A percentile compares a stretch with the other conserved stretches of the same genome.
These are phyloP conservation scores for Euphydryas editha DNA, from an alignment of 2,888 invertebrate genomes.

Conservation along the genomic window DNA sequence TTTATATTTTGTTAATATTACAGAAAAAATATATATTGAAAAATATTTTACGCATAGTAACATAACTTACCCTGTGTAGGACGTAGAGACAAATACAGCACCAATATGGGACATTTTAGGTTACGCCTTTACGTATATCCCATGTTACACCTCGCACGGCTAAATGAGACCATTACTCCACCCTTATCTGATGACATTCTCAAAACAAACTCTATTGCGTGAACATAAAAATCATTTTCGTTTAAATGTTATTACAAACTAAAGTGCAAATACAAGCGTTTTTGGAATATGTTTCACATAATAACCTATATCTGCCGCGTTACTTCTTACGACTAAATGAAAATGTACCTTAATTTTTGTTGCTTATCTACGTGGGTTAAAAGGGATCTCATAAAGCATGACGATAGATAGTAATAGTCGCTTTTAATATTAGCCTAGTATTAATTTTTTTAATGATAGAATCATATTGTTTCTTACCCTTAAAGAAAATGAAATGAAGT, in stretches of 20 bases:
- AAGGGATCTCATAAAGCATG: constrained; percentile 13
- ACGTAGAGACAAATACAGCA: constrained; percentile 49
- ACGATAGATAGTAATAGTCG: background rate
- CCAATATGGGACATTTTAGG: constrained; percentile 69
- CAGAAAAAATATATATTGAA: constrained; percentile 28
- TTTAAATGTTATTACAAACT: constrained; percentile 45
- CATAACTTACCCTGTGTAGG: constrained; percentile 18
- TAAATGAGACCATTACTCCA: constrained; percentile 75
- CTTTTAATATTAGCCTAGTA: background rate
- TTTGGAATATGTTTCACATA: constrained; percentile 56
- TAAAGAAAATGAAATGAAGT: no score
- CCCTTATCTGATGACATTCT: constrained; percentile 51
- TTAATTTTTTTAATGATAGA: no score
- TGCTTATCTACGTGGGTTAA: constrained; percentile 24
- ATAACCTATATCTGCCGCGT: constrained; percentile 39
- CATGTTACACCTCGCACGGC: constrained; percentile 69
- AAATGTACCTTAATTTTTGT: constrained; percentile 36
- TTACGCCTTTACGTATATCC: constrained; percentile 63
- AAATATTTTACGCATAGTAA: constrained; percentile 47
- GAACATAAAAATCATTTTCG: constrained; percentile 54
- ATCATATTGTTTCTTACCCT: no score
- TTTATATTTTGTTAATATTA: background rate
- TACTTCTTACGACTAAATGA: constrained; percentile 36
- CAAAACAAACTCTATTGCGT: constrained; percentile 58
- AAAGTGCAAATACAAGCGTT: constrained; percentile 60